A percentile compares a stretch with the other conserved stretches of the same genome.
phyloP scores from a whole-genome alignment of 2,888 invertebrate genomes.

The Idaea dimidiata region DNA sequence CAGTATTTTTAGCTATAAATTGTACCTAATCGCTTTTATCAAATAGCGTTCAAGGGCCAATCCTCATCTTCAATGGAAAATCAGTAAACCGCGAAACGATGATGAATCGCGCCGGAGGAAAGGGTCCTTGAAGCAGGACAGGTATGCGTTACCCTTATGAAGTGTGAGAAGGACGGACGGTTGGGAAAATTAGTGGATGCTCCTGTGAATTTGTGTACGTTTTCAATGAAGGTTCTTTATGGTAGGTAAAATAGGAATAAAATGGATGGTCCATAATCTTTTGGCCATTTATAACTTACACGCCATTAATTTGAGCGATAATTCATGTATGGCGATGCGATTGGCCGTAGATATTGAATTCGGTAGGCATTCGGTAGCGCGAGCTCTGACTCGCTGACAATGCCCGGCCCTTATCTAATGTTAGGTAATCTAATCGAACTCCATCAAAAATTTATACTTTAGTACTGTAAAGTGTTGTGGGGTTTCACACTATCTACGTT shows the following conservation, averaged over 20 bases:
- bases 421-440: slow-evolving; percentile 50
- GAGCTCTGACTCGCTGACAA: slow-evolving; percentile 36
- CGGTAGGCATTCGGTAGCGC: slow-evolving; percentile 49
- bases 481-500: slow-evolving; percentile 9
- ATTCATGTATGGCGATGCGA: slow-evolving; percentile 68
- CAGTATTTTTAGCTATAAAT: slow-evolving; percentile 29
- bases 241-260: slow-evolving; percentile 80
- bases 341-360: slow-evolving; percentile 67
- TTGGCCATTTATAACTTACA: slow-evolving; percentile 79
- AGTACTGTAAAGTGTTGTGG: slow-evolving; percentile 1
- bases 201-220: slow-evolving; percentile 79
- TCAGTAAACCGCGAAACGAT: slow-evolving; percentile 80
- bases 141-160: slow-evolving; percentile 29
- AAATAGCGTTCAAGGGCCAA: slow-evolving; percentile 42
- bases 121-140: slow-evolving; percentile 63
- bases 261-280: slow-evolving; percentile 76
- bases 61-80: slow-evolving; percentile 70
- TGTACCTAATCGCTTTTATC: slow-evolving; percentile 32
- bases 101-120: slow-evolving; percentile 74
- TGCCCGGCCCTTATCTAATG: slow-evolving; percentile 41
- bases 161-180: slow-evolving; percentile 50
- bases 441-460: slow-evolving; percentile 29
- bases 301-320: slow-evolving; percentile 80
- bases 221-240: slow-evolving; percentile 79
- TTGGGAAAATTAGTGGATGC: slow-evolving; percentile 73